Percentiles rank a stretch among this genome's conserved stretches.
These are phyloP conservation scores for Pungitius pungitius DNA, from an alignment of 2,113 vertebrate genomes.

Conservation along the genomic window DNA sequence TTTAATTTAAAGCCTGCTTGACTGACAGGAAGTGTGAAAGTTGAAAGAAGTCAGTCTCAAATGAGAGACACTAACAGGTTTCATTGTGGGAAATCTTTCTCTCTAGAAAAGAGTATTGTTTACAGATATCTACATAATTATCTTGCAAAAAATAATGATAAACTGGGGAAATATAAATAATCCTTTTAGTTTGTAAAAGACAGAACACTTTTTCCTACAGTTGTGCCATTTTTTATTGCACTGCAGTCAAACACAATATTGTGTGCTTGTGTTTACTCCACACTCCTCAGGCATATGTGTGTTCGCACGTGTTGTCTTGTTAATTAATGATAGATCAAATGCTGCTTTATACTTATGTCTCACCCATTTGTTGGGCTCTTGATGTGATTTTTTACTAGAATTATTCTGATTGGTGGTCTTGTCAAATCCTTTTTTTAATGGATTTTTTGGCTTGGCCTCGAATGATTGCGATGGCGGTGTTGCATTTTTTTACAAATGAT, in stretches of 20 bases:
- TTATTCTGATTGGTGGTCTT: neutral
- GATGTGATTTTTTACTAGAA: neutral
- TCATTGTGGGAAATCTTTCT: neutral
- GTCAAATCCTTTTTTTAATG: neutral
- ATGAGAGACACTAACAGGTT: neutral
- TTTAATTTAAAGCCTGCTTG: neutral
- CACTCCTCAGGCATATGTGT: neutral
- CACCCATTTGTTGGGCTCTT: neutral
- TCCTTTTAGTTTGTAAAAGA: neutral
- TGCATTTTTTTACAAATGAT: neutral
- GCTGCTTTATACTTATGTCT: constrained; percentile 5
- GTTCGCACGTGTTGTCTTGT: neutral
- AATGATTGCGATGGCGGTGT: neutral
- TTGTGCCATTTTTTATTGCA: neutral
- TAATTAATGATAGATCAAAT: neutral
- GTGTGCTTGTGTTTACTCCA: neutral
- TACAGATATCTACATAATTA: neutral
- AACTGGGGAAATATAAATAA: neutral
- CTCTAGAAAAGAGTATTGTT: neutral
- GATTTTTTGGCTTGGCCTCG: neutral
- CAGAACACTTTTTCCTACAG: neutral
- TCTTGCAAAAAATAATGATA: neutral
- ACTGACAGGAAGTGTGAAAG: neutral
- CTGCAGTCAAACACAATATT: neutral
- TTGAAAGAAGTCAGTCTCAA: neutral